phyloP scores from a whole-genome alignment of 2,888 invertebrate genomes.

The Seira sanloemensis region DNA sequence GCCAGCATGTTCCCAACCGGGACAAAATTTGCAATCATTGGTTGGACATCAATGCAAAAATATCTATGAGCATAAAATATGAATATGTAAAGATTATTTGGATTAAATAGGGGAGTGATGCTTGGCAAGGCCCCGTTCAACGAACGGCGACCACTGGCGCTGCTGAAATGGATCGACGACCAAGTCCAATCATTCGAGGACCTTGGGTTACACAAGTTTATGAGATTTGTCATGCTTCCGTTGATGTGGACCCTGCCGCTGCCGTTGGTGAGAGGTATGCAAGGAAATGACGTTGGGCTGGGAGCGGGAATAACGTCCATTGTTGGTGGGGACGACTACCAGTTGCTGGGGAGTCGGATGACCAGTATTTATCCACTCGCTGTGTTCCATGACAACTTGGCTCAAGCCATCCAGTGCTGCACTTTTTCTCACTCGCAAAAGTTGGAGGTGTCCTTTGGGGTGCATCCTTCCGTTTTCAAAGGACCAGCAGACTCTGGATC shows the following conservation, averaged over 20 bases:
- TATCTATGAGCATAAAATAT: background rate
- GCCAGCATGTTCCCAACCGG: background rate
- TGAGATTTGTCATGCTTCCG: slow-evolving; percentile 24
- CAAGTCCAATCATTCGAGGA: background rate
- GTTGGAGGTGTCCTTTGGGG: slow-evolving; percentile 47
- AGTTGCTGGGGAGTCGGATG: slow-evolving; percentile 15
- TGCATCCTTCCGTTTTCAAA: slow-evolving; percentile 42
- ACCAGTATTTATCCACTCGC: slow-evolving; percentile 23
- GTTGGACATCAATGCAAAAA: slow-evolving; percentile 22
- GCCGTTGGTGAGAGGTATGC: background rate
- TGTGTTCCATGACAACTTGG: slow-evolving; percentile 39
- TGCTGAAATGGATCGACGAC: slow-evolving; percentile 22
- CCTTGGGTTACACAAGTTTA: slow-evolving; percentile 34
- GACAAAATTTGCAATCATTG: slow-evolving; percentile 58
- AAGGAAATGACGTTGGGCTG: slow-evolving; percentile 15
- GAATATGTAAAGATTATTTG: background rate
- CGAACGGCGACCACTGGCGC: slow-evolving; percentile 17
- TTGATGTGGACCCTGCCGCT: slow-evolving; percentile 27
- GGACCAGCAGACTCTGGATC: slow-evolving; percentile 13
- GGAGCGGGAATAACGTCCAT: slow-evolving; percentile 29
- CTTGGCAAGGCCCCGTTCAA: slow-evolving; percentile 23
- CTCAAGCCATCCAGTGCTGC: slow-evolving; percentile 33
- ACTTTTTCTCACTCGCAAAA: slow-evolving; percentile 52
- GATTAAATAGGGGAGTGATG: slow-evolving; percentile 30
- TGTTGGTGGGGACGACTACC: slow-evolving; percentile 37